Conservation (phyloP, 2,888 invertebrate species). For the Pandemis corylana region DNA sequence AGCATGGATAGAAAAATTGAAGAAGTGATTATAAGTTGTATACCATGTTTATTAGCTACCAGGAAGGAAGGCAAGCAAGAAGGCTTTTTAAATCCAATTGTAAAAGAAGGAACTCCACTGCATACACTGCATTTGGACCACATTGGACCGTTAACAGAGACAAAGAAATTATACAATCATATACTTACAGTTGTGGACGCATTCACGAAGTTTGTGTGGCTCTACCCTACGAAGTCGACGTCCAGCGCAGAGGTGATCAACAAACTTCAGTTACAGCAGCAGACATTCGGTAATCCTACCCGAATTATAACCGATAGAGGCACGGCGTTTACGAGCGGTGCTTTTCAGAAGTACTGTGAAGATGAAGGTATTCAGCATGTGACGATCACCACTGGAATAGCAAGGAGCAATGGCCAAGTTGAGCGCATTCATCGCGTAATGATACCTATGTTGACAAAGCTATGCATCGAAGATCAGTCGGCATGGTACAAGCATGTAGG, state of each 20-base stretch:
- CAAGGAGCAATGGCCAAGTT: too few species aligned
- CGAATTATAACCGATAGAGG: too few species aligned
- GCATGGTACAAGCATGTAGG: too few species aligned
- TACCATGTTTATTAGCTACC: slow-evolving; percentile 17
- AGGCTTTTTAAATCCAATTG: slow-evolving; percentile 3
- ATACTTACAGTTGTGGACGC: slow-evolving; percentile 7
- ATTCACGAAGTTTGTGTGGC: slow-evolving; percentile 11
- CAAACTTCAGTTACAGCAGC: slow-evolving; percentile 21
- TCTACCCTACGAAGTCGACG: neutral
- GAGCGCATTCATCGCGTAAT: too few species aligned
- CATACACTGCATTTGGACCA: slow-evolving; percentile 11
- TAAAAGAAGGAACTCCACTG: slow-evolving; percentile 4
- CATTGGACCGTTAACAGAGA: slow-evolving; percentile 9
- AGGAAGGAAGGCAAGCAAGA: slow-evolving; percentile 9
- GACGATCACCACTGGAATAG: too few species aligned
- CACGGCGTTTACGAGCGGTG: too few species aligned
- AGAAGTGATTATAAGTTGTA: neutral
- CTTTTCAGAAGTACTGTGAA: too few species aligned
- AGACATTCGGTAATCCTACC: neutral
- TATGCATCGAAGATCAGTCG: too few species aligned
- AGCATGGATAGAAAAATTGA: slow-evolving; percentile 5
- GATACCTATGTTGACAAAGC: too few species aligned
- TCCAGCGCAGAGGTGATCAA: too few species aligned
- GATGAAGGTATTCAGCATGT: too few species aligned
- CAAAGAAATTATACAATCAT: slow-evolving; percentile 16